Percentiles rank a stretch among this genome's conserved stretches.
Evolutionary conservation across 1,140 invertebrate genomes (phyloP).

Genomic region (Ptiloglossa arizonensis): DNA sequence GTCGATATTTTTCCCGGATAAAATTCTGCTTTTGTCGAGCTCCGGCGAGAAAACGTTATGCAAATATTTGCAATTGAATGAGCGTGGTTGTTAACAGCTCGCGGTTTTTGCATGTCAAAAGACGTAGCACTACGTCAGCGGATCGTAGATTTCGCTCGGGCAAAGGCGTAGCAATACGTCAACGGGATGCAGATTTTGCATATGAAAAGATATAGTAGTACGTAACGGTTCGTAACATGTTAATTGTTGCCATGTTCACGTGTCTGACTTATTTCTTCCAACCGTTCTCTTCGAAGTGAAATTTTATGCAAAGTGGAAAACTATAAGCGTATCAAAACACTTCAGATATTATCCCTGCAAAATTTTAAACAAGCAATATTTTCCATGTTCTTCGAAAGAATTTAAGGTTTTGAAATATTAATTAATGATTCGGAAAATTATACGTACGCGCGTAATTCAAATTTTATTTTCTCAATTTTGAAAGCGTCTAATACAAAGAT

Average conservation of each 20-base stretch:
- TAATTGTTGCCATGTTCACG: neutral
- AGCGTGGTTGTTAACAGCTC: neutral
- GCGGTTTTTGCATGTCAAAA: neutral
- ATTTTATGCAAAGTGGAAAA: neutral
- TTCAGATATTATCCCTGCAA: no score
- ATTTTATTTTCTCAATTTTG: no score
- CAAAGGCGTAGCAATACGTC: neutral
- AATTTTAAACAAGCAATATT: no score
- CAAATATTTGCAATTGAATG: neutral
- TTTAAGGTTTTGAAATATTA: no score
- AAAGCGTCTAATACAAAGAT: no score
- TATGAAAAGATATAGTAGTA: neutral
- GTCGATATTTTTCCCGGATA: no score
- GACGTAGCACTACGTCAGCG: neutral
- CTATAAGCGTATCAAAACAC: no score
- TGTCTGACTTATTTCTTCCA: neutral
- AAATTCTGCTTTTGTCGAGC: no score
- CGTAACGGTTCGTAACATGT: constrained; percentile 3
- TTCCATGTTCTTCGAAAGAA: no score
- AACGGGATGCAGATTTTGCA: neutral
- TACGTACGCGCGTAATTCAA: no score
- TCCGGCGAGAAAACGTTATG: no score
- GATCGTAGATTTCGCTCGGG: neutral
- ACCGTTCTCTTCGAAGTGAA: neutral
- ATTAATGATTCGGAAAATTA: no score